Percentiles rank a stretch among this genome's conserved stretches.
Conservation (phyloP, 2,888 invertebrate genomes). For the Theretra japonica region DNA sequence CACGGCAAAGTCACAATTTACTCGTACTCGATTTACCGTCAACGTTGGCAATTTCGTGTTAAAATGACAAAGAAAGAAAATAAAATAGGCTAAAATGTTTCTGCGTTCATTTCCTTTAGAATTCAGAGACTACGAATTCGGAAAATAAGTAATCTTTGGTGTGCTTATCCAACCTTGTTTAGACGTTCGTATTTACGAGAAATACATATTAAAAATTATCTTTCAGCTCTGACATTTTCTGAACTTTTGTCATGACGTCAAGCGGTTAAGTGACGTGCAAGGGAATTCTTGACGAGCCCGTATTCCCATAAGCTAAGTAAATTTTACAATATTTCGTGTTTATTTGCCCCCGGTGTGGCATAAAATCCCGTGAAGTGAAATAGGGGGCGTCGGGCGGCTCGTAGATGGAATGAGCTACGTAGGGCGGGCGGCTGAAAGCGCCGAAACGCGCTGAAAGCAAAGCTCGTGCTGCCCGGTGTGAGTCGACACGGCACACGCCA, state of each 20-base stretch:
- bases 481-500: slow-evolving; percentile 27
- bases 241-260: neutral
- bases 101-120: neutral
- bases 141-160: too few relatives aligned
- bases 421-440: slow-evolving; percentile 37
- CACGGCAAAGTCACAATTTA: neutral
- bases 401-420: slow-evolving; percentile 28
- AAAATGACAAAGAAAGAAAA: neutral
- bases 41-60: neutral
- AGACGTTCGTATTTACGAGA: too few relatives aligned
- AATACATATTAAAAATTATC: too few relatives aligned
- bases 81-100: neutral
- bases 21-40: neutral
- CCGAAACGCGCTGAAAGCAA: slow-evolving; percentile 26
- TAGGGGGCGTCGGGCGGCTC: slow-evolving; percentile 16
- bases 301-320: slow-evolving; percentile 17
- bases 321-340: slow-evolving; percentile 28
- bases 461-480: slow-evolving; percentile 20
- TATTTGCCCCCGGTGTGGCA: slow-evolving; percentile 22
- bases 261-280: neutral
- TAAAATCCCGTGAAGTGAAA: slow-evolving; percentile 30
- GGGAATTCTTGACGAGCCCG: neutral
- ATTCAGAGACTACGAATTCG: too few relatives aligned
- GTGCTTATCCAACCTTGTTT: too few relatives aligned
- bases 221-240: too few relatives aligned